Evolutionary conservation across 2,797 vertebrate genomes (phyloP).

Genomic region (Aeoliscus strigatus): DNA sequence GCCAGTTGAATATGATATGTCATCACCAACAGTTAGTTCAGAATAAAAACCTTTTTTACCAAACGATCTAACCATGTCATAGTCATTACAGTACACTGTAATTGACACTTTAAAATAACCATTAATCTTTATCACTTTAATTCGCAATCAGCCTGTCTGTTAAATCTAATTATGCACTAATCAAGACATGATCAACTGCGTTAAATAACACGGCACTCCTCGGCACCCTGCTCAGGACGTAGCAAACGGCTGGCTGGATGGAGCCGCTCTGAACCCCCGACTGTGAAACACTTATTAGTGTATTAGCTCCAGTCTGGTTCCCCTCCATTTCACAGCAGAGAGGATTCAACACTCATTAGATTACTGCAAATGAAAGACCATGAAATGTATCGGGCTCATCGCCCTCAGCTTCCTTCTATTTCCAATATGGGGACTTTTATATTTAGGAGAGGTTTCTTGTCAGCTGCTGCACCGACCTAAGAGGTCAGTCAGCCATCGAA

Average conservation of each 20-base stretch:
- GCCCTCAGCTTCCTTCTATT: slow-evolving; percentile 6
- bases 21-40: too few relatives aligned
- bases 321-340: slow-evolving; percentile 48
- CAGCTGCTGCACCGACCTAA: slow-evolving; percentile 4
- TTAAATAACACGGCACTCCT: too few relatives aligned
- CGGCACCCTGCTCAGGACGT: too few relatives aligned
- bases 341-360: slow-evolving; percentile 8
- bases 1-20: too few relatives aligned
- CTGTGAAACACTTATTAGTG: slow-evolving; percentile 59
- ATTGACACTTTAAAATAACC: too few relatives aligned
- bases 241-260: slow-evolving; percentile 17
- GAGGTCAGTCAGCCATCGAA: slow-evolving; percentile 1
- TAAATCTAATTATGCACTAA: too few relatives aligned
- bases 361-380: slow-evolving; percentile 17
- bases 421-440: neutral
- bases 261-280: slow-evolving; percentile 55
- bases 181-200: too few relatives aligned
- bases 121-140: too few relatives aligned
- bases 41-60: too few relatives aligned
- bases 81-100: too few relatives aligned
- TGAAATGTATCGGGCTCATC: neutral
- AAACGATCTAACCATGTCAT: too few relatives aligned
- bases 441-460: slow-evolving; percentile 21
- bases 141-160: too few relatives aligned
- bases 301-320: slow-evolving; percentile 47